These are phyloP conservation scores for Girardinus metallicus DNA, from an alignment of 2,797 vertebrate genomes.

Conservation along the genomic window DNA sequence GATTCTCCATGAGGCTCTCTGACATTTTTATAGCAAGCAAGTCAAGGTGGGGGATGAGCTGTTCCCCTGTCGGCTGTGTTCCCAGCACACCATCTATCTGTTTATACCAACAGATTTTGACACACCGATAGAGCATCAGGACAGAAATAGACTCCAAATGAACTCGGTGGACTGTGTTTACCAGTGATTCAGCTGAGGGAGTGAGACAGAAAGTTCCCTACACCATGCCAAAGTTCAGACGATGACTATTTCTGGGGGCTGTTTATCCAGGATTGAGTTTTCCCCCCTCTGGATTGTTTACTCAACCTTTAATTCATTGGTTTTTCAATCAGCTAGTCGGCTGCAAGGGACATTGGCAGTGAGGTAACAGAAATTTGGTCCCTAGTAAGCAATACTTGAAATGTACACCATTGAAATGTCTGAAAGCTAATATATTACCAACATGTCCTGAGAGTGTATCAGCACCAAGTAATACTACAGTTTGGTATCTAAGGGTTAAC, in stretches of 20 bases:
- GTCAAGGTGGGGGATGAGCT: conserved; percentile 25
- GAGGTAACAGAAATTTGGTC: background rate
- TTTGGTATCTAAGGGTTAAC: background rate
- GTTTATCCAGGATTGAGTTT: conserved; percentile 54
- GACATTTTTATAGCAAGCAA: conserved; percentile 22
- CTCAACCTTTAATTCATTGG: conserved; percentile 59
- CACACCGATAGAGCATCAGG: conserved; percentile 25
- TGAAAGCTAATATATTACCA: background rate
- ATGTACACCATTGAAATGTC: conserved; percentile 4
- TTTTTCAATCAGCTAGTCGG: conserved; percentile 30
- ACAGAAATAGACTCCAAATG: conserved; percentile 58
- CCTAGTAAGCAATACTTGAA: conserved; percentile 17
- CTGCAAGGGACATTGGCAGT: background rate
- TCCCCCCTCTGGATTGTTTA: conserved; percentile 40
- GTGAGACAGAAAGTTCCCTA: conserved; percentile 11
- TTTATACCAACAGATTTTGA: conserved; percentile 19
- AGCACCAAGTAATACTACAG: background rate
- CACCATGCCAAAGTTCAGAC: conserved; percentile 11
- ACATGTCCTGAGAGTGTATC: background rate
- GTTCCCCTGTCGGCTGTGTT: conserved; percentile 16
- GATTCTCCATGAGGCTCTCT: conserved; percentile 19
- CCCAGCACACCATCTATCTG: conserved; percentile 6
- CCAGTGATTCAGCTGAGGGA: conserved; percentile 19
- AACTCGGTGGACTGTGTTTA: conserved; percentile 58
- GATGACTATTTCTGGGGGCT: conserved; percentile 58